Evolutionary conservation across 2,888 invertebrate species (phyloP).

Genomic region (Leptopilina syphax): DNA sequence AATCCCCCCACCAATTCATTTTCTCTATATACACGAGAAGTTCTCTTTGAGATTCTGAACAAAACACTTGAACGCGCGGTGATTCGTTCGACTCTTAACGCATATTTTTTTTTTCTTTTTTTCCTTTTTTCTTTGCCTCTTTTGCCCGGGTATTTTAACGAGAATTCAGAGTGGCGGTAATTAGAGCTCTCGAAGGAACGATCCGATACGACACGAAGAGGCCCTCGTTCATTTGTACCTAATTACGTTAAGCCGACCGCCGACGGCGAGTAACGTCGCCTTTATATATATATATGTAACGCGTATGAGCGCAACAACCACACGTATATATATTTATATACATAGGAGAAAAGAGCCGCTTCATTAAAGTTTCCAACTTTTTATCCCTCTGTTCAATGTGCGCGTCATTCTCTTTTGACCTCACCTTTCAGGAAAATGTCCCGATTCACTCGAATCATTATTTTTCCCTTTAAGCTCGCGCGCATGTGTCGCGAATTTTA

Average conservation of each 20-base stretch:
- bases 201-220: constrained; percentile 57
- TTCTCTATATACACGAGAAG: too few species aligned
- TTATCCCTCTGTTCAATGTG: constrained; percentile 63
- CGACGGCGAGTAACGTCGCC: constrained; percentile 49
- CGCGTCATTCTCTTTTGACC: constrained; percentile 57
- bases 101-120: constrained; percentile 40
- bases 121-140: constrained; percentile 52
- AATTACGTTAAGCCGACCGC: constrained; percentile 67
- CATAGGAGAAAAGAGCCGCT: constrained; percentile 49
- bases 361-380: constrained; percentile 62
- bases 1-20: not conserved
- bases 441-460: not conserved
- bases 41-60: not conserved
- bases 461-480: too few species aligned
- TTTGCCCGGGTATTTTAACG: constrained; percentile 67
- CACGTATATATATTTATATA: constrained; percentile 24
- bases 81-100: constrained; percentile 47
- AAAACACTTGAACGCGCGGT: constrained; percentile 23
- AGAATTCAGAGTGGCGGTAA: constrained; percentile 70
- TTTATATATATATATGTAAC: constrained; percentile 38
- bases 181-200: constrained; percentile 63
- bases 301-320: constrained; percentile 26
- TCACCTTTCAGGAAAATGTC: constrained; percentile 52
- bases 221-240: constrained; percentile 61
- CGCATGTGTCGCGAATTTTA: too few species aligned